These are phyloP conservation scores for Phortica variegata DNA, from an alignment of 1,140 invertebrate species.

Conservation along the genomic window DNA sequence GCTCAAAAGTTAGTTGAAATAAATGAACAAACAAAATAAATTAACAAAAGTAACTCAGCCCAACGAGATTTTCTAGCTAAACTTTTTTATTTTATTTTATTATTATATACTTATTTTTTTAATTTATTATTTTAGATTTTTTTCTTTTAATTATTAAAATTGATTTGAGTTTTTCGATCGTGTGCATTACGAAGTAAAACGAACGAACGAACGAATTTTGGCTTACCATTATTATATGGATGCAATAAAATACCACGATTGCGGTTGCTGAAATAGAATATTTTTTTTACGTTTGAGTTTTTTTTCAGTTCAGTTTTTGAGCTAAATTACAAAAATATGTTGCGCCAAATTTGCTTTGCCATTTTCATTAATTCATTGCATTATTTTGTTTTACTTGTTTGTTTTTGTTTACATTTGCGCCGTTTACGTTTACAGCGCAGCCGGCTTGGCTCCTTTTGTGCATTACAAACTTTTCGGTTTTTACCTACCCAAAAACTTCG, in stretches of 20 bases:
- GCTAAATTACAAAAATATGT: not conserved
- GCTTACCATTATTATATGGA: constrained; percentile 63
- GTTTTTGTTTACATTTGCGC: constrained; percentile 17
- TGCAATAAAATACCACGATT: constrained; percentile 61
- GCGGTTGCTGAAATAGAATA: constrained; percentile 58
- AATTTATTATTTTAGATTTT: not conserved
- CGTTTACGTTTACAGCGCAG: constrained; percentile 29
- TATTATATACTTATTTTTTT: constrained; percentile 3
- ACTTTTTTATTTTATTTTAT: not conserved
- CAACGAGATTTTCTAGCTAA: no score
- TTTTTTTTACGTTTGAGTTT: constrained; percentile 44
- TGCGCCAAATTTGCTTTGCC: not conserved
- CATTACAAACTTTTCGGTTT: constrained; percentile 53
- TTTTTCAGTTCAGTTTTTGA: constrained; percentile 17
- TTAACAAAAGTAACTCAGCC: no score
- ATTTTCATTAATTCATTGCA: no score
- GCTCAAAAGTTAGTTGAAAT: no score
- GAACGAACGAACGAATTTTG: constrained; percentile 35
- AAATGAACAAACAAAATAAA: no score
- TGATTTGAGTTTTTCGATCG: not conserved
- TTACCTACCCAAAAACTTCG: no score
- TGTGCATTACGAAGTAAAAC: no score
- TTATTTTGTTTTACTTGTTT: constrained; percentile 20
- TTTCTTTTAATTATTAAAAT: no score
- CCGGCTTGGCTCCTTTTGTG: constrained; percentile 47